phyloP scores from a whole-genome alignment of 2,113 vertebrate species.

The Pitta sordida region DNA sequence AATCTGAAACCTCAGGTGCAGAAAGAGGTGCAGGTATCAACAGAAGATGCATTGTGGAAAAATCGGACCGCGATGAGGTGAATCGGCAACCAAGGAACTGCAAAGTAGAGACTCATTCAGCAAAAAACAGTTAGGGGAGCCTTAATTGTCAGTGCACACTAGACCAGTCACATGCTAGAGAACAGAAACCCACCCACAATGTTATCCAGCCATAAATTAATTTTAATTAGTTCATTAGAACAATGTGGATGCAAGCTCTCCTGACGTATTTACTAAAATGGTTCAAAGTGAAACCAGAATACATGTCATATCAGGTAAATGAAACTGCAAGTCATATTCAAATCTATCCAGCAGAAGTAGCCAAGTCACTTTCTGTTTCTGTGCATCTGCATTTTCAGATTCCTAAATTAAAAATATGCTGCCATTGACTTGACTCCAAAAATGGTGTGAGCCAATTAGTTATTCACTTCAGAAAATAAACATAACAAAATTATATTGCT shows the following conservation, averaged over 20 bases:
- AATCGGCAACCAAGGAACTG: background rate
- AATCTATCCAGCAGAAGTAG: background rate
- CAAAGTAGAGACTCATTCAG: background rate
- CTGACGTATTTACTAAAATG: background rate
- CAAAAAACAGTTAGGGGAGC: background rate
- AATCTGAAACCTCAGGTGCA: background rate
- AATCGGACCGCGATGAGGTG: background rate
- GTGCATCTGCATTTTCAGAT: background rate
- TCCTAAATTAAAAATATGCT: background rate
- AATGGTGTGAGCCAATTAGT: background rate
- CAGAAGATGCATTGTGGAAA: too few relatives aligned
- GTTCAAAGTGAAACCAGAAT: background rate
- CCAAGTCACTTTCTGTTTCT: background rate
- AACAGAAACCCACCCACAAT: background rate
- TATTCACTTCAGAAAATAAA: background rate
- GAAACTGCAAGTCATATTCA: background rate
- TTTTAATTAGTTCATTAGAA: background rate
- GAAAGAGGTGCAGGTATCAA: background rate
- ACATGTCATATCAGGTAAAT: background rate
- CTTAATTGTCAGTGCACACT: background rate
- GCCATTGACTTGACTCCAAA: background rate
- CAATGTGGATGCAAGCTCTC: background rate
- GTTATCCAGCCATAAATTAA: background rate
- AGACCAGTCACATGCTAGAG: background rate
- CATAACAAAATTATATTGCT: background rate